phyloP scores from a whole-genome alignment of 2,797 vertebrate species.

The Typhlichthys subterraneus region DNA sequence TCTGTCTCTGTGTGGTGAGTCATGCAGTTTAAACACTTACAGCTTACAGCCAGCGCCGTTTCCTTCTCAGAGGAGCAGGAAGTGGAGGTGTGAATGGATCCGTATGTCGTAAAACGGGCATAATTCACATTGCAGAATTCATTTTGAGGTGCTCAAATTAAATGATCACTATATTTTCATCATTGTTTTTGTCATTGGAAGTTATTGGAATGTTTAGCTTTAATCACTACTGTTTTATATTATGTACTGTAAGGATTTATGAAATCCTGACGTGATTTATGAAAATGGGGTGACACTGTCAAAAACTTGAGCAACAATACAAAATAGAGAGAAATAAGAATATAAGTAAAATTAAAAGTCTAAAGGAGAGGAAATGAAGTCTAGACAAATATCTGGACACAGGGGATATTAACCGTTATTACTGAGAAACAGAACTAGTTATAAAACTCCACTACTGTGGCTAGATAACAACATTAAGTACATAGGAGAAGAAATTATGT shows the following conservation, averaged over 20 bases:
- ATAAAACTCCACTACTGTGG: constrained; percentile 12
- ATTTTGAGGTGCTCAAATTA: not conserved
- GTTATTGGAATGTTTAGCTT: too few relatives aligned
- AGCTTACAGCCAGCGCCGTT: constrained; percentile 57
- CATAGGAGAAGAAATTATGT: constrained; percentile 5
- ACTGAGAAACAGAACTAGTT: constrained; percentile 28
- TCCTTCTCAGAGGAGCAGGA: constrained; percentile 39
- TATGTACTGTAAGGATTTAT: too few relatives aligned
- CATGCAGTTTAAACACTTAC: constrained; percentile 70
- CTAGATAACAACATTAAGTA: constrained; percentile 26
- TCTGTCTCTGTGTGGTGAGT: constrained; percentile 71
- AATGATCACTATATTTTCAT: not conserved
- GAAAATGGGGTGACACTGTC: not conserved
- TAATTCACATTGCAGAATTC: not conserved
- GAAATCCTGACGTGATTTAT: too few relatives aligned
- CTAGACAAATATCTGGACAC: constrained; percentile 21
- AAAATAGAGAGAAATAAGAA: not conserved
- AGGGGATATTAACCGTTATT: constrained; percentile 24
- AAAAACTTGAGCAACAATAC: constrained; percentile 3
- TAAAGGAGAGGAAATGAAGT: constrained; percentile 33
- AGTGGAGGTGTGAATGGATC: constrained; percentile 60
- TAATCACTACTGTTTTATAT: too few relatives aligned
- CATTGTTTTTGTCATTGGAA: too few relatives aligned
- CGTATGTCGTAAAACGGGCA: constrained; percentile 38
- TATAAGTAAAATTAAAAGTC: constrained; percentile 1